Conservation (phyloP, 2,888 invertebrate species). For the Cremastinae sp. region DNA sequence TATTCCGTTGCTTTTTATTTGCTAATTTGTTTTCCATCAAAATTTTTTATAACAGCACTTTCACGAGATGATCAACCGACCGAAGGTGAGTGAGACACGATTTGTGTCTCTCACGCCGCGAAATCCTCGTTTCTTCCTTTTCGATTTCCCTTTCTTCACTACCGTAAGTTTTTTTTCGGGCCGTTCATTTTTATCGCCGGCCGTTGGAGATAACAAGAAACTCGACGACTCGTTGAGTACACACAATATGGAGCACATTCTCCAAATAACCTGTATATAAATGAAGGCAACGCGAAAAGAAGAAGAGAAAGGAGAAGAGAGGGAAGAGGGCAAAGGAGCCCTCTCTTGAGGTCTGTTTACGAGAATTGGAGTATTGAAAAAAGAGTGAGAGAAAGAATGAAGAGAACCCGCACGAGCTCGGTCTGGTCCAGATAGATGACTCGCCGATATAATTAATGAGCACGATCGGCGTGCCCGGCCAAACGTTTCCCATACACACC, state of each 20-base stretch:
- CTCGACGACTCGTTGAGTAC: constrained; percentile 24
- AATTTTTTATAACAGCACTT: constrained; percentile 39
- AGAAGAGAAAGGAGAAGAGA: constrained; percentile 45
- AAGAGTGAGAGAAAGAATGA: constrained; percentile 5
- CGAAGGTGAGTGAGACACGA: constrained; percentile 42
- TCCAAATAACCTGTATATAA: constrained; percentile 28
- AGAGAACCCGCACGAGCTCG: constrained; percentile 59
- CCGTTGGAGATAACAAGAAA: constrained; percentile 18
- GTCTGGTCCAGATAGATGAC: constrained; percentile 77
- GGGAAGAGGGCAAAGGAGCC: constrained; percentile 56
- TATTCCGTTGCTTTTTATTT: too few relatives aligned
- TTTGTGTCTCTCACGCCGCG: constrained; percentile 49
- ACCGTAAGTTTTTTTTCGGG: background rate
- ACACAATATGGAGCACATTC: constrained; percentile 32
- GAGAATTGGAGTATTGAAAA: constrained; percentile 39
- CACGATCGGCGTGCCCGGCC: constrained; percentile 68
- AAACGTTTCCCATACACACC: constrained; percentile 77
- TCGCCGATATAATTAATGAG: constrained; percentile 76
- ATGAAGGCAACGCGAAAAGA: constrained; percentile 4
- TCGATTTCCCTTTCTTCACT: background rate
- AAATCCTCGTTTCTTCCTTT: constrained; percentile 17
- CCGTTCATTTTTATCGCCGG: background rate
- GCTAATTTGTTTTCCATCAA: background rate
- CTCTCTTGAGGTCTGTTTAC: constrained; percentile 53
- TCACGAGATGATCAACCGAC: constrained; percentile 55